Evolutionary conservation across 1,140 invertebrate genomes (phyloP).

Genomic region (Scaptomyza pallida): DNA sequence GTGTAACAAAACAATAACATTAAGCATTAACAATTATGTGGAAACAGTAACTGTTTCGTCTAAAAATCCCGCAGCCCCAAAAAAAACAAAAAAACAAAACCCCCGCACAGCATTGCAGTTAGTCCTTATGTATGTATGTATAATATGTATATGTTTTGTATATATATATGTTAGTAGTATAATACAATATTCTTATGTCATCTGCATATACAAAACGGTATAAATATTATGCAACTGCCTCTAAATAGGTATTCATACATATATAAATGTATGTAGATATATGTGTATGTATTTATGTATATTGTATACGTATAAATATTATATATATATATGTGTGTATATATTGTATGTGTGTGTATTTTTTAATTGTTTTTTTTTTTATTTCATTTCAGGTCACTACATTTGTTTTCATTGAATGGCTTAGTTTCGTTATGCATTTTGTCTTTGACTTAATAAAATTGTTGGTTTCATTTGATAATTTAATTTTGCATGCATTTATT

Average conservation of each 20-base stretch:
- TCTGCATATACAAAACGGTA: slow-evolving; percentile 70
- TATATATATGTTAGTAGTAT: slow-evolving; percentile 15
- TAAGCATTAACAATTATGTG: slow-evolving; percentile 63
- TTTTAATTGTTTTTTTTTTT: slow-evolving; percentile 20
- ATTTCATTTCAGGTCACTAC: slow-evolving; percentile 80
- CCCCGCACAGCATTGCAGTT: slow-evolving; percentile 59
- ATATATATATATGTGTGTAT: slow-evolving; percentile 4
- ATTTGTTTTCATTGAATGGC: slow-evolving; percentile 63
- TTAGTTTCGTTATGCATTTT: slow-evolving; percentile 37
- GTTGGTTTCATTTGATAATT: slow-evolving; percentile 1
- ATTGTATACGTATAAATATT: slow-evolving; percentile 59
- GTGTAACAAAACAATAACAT: slow-evolving; percentile 37
- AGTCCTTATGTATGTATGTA: slow-evolving; percentile 27
- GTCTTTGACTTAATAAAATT: slow-evolving; percentile 22
- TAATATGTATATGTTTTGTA: slow-evolving; percentile 27
- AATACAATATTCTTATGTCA: slow-evolving; percentile 16
- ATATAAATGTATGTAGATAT: slow-evolving; percentile 31
- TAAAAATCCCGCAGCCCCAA: slow-evolving; percentile 9
- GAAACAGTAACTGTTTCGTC: slow-evolving; percentile 43
- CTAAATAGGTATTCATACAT: slow-evolving; percentile 46
- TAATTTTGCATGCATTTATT: slow-evolving; percentile 6
- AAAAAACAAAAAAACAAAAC: slow-evolving; percentile 14
- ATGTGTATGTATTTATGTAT: slow-evolving; percentile 21
- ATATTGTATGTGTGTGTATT: slow-evolving; percentile 14
- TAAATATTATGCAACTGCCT: slow-evolving; percentile 64